Evolutionary conservation across 2,113 vertebrate species (phyloP), one percentile per base, ranked within the genome.

Genomic region (Piprites chloris): DNA sequence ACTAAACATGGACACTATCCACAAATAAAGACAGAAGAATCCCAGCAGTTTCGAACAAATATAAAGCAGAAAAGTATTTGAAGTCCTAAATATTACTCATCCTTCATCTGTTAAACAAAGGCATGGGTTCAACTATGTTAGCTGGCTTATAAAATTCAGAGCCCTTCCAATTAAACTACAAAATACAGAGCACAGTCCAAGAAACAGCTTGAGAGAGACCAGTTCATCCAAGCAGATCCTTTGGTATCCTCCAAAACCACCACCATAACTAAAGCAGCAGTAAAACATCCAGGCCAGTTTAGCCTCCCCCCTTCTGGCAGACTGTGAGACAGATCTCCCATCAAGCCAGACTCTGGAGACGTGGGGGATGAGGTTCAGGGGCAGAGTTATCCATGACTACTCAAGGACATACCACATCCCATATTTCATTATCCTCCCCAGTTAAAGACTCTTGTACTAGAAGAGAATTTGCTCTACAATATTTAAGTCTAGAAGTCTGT

Each of bases 81-180:
- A 78, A 89, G 35, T 66, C 32, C 58, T 94, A 71, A 87, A 69
- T 85, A 92, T 87, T 91, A 95, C 58, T 87, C 84, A 87, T 49
- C 52, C 44, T 67, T 71, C 14, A 4, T 52, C 73, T 58, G 44
- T 26, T 87, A 89, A 95, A 94, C 80, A 93, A 78, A 89, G 81
- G 89, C 94, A 81, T 8, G 41, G 44, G 68, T 89, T 95, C 84
- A 95, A 87, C 65, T 95, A 72, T 94, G 95, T 94, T 32, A 93
- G 77, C 35, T 92, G 77, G 65, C 89, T 92, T 90, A 24, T 7
- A 77, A 90, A 93, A 89, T 50, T 56, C 52, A 26, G 33, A 77
- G 24, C 61, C 66, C 53, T 92, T 93, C 69, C 89, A 95, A 72
- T 27, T 22, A 39, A 12, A 28, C 37, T 33, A 58, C 59, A 91